Evolutionary conservation across 2,113 vertebrate species (phyloP).

Genomic region (Pangasianodon gigas): DNA sequence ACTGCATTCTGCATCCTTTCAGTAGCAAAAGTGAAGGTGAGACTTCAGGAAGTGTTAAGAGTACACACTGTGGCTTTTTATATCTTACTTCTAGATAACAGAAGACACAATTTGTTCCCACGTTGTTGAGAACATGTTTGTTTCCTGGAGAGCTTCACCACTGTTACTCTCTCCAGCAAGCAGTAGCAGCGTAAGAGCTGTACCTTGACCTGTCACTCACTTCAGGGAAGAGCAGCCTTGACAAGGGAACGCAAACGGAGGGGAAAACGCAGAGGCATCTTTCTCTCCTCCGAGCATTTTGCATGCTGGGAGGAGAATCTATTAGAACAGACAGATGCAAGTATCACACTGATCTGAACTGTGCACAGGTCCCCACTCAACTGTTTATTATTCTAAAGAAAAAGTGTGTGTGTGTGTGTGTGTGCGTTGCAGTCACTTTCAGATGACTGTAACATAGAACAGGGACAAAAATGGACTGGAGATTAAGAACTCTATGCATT

Average conservation of each 20-base stretch:
- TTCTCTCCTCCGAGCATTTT: slow-evolving; percentile 18
- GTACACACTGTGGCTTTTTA: neutral
- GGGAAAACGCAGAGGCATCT: slow-evolving; percentile 22
- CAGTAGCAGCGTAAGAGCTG: neutral
- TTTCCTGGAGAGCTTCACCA: slow-evolving; percentile 6
- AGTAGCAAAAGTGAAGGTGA: neutral
- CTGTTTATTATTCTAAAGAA: neutral
- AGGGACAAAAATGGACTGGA: neutral
- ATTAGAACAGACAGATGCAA: slow-evolving; percentile 32
- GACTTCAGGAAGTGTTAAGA: neutral
- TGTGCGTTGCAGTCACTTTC: neutral
- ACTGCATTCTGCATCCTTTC: neutral
- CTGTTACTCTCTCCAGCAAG: neutral
- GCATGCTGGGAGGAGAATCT: slow-evolving; percentile 34
- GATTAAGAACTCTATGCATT: neutral
- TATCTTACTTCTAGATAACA: neutral
- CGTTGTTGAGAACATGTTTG: neutral
- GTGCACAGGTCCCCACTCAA: neutral
- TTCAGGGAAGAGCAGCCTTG: slow-evolving; percentile 6
- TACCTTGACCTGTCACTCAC: slow-evolving; percentile 47
- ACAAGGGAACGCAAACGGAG: slow-evolving; percentile 40
- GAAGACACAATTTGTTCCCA: neutral
- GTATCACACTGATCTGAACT: slow-evolving; percentile 41
- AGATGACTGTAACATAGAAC: neutral
- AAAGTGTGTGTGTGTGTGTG: neutral